Evolutionary conservation across 2,888 invertebrate genomes (phyloP), one percentile per base, ranked within the genome.

Genomic region (Hydropsyche betteni): DNA sequence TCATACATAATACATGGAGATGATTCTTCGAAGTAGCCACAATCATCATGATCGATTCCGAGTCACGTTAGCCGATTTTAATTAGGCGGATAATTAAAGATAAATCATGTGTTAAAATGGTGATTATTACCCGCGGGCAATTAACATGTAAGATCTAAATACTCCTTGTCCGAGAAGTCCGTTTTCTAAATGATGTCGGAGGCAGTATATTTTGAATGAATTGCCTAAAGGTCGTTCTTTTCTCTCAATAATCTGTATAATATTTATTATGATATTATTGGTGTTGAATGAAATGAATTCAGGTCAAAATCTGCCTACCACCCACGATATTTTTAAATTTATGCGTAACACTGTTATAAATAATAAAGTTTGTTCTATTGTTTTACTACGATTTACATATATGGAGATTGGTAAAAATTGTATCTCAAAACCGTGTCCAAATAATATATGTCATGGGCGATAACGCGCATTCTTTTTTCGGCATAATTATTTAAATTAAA

Each of bases 371-470:
- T 64, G 36, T n/a, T 64, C 64, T 36, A 64, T 64, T 64, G 64
- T 64, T n/a, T 64, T 36, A n/a, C 4, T 36, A 0, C 33, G 34
- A 64, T 64, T 64, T 64, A 64, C 64, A 64, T 64, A 64, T 36
- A 64, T 64, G 64, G 34, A 36, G 64, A 64, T 58, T 12, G 64
- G 34, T n/a, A 64, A 44, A 64, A 36, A 64, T 36, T 12, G 64
- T 44, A 44, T 34, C 36, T 33, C 34, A 64, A 64, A 64, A 64
- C 33, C 36, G 64, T 64, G 34, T 64, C 34, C 64, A 64, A 36
- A 12, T 24, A 12, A 33, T 36, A 33, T n/a, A 36, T 64, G 64
- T 64, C 64, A 64, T 12, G 64, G 64, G 34, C 64, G 24, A 16
- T 8, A 58, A 16, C 58, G 24, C 2, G 16, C n/a, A 53, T 16